A percentile compares a stretch with the other conserved stretches of the same genome.
Evolutionary conservation across 1,140 invertebrate genomes (phyloP).

Genomic region (Apis mellifera): DNA sequence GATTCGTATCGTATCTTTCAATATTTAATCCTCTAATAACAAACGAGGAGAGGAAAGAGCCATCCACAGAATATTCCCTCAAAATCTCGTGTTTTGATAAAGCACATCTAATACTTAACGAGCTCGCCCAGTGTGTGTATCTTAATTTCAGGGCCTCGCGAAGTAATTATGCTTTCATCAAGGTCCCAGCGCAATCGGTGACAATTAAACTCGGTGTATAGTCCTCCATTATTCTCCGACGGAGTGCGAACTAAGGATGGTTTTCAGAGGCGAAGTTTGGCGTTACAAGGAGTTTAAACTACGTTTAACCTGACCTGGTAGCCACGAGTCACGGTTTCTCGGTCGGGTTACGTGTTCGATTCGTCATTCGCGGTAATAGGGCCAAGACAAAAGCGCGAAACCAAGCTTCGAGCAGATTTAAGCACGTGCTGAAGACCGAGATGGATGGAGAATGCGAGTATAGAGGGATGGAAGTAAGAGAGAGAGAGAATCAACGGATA

Average conservation of each 20-base stretch:
- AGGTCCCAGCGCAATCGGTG: constrained; percentile 33
- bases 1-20: no score
- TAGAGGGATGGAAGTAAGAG: background rate
- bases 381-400: background rate
- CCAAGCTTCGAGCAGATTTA: constrained; percentile 1
- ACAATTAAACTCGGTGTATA: constrained; percentile 53
- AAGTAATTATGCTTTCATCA: constrained; percentile 58
- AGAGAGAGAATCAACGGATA: constrained; percentile 63
- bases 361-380: constrained; percentile 27
- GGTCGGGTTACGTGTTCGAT: constrained; percentile 29
- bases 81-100: background rate
- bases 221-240: constrained; percentile 28
- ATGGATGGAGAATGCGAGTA: no score
- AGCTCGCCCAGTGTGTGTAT: background rate
- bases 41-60: no score
- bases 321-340: constrained; percentile 19
- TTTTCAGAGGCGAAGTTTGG: constrained; percentile 25
- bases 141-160: constrained; percentile 53
- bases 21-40: no score
- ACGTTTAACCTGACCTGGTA: constrained; percentile 19
- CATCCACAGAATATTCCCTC: background rate
- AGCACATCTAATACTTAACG: background rate
- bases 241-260: constrained; percentile 22
- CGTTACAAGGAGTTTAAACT: constrained; percentile 31
- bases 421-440: constrained; percentile 6